Evolutionary conservation across 2,797 vertebrate genomes (phyloP).

Genomic region (Aldrovandia affinis): DNA sequence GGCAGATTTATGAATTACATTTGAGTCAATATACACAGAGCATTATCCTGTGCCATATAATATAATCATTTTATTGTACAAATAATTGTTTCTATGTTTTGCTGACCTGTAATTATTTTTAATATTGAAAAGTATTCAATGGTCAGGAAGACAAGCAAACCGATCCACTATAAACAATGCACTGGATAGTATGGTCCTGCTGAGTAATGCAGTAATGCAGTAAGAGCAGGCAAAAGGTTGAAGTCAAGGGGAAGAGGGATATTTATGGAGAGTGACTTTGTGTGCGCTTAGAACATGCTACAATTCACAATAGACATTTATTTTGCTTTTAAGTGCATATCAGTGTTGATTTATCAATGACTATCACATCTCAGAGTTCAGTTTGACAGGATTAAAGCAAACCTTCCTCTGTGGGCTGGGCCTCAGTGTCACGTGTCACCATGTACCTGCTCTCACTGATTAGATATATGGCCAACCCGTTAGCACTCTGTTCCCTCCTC

Average conservation of each 20-base stretch:
- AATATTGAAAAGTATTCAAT: neutral
- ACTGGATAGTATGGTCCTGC: neutral
- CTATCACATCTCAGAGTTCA: neutral
- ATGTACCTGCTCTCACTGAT: slow-evolving; percentile 41
- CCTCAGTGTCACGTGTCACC: slow-evolving; percentile 38
- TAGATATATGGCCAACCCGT: slow-evolving; percentile 41
- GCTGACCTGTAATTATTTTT: neutral
- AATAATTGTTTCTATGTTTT: neutral
- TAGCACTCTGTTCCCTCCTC: slow-evolving; percentile 29
- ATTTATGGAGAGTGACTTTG: neutral
- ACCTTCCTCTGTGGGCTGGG: slow-evolving; percentile 13
- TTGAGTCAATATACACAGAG: neutral
- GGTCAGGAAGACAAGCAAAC: neutral
- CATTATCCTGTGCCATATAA: neutral
- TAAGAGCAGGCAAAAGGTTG: neutral
- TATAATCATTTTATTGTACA: neutral
- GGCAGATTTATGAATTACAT: neutral
- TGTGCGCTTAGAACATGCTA: neutral
- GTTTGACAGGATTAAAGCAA: neutral
- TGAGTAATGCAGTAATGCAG: neutral
- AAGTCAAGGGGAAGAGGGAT: neutral
- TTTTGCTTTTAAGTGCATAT: slow-evolving; percentile 18
- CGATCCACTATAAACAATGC: neutral
- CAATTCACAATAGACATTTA: neutral
- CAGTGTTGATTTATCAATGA: neutral